Percentiles rank a stretch among this genome's conserved stretches.
phyloP scores from a whole-genome alignment of 2,113 vertebrate species.

The Rhinichthys klamathensis region DNA sequence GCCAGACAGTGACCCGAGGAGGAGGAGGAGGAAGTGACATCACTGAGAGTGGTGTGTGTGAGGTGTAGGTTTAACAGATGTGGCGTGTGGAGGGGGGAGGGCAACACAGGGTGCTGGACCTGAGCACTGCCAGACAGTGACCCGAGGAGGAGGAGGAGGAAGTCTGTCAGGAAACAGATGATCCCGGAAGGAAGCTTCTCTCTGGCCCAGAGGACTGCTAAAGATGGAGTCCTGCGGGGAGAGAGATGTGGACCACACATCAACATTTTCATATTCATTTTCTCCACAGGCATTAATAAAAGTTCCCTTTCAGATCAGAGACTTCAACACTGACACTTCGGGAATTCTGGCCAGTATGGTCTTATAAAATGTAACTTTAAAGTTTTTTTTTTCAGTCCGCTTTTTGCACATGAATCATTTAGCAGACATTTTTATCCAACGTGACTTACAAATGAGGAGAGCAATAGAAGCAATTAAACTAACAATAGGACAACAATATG shows the following conservation, averaged over 20 bases:
- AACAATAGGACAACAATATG: too few relatives aligned
- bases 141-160: slow-evolving; percentile 89
- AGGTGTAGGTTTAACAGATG: slow-evolving; percentile 83
- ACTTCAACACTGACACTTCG: neutral
- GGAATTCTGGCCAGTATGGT: too few relatives aligned
- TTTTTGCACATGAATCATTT: neutral
- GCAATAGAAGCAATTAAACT: too few relatives aligned
- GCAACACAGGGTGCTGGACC: slow-evolving; percentile 84
- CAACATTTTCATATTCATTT: neutral
- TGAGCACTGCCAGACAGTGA: slow-evolving; percentile 91
- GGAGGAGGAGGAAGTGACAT: slow-evolving; percentile 85
- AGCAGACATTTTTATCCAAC: too few relatives aligned
- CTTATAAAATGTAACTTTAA: too few relatives aligned
- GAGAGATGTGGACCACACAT: slow-evolving; percentile 34
- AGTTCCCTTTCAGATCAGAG: neutral
- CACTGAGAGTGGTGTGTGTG: slow-evolving; percentile 79
- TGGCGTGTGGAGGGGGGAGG: slow-evolving; percentile 74
- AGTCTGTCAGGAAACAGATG: slow-evolving; percentile 83
- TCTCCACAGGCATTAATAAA: neutral
- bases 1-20: slow-evolving; percentile 93
- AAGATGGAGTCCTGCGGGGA: slow-evolving; percentile 96
- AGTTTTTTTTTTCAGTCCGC: too few relatives aligned
- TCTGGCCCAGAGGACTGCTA: slow-evolving; percentile 94
- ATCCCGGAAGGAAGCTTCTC: slow-evolving; percentile 87
- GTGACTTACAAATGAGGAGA: too few relatives aligned